phyloP scores from a whole-genome alignment of 2,113 vertebrate genomes.

The Ginglymostoma cirratum region DNA sequence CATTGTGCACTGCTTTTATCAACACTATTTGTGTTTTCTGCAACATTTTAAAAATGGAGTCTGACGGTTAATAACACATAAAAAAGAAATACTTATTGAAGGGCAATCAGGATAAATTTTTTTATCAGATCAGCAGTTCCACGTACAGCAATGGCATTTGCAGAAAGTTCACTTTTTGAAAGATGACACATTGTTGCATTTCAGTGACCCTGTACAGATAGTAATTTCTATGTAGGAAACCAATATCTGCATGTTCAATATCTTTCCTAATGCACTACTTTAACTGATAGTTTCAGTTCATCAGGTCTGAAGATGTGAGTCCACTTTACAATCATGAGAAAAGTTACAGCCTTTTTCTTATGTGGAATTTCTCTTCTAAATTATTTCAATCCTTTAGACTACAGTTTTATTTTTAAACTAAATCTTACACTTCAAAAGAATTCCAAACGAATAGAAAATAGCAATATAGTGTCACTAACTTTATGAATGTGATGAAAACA shows the following conservation, averaged over 20 bases:
- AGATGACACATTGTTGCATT: background rate
- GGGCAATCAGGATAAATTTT: background rate
- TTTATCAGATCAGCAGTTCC: background rate
- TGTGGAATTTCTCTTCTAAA: background rate
- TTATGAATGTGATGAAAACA: background rate
- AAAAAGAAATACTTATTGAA: background rate
- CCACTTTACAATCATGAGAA: background rate
- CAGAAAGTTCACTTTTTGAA: background rate
- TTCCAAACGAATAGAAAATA: background rate
- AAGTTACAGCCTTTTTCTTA: background rate
- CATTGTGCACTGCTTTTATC: background rate
- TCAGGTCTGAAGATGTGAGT: background rate
- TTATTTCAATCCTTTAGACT: constrained; percentile 9
- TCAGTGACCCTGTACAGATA: background rate
- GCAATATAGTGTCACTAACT: background rate
- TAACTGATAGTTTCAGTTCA: background rate
- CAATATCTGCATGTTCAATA: background rate
- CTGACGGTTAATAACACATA: background rate
- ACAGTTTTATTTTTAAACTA: constrained; percentile 1
- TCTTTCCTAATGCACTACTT: background rate
- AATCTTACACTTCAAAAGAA: background rate
- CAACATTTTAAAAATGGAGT: background rate
- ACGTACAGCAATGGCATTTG: background rate
- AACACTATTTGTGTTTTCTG: background rate
- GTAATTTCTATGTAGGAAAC: background rate